Evolutionary conservation across 2,888 invertebrate genomes (phyloP), one percentile per base, ranked within the genome.

Genomic region (Tenthredo scrophulariae): DNA sequence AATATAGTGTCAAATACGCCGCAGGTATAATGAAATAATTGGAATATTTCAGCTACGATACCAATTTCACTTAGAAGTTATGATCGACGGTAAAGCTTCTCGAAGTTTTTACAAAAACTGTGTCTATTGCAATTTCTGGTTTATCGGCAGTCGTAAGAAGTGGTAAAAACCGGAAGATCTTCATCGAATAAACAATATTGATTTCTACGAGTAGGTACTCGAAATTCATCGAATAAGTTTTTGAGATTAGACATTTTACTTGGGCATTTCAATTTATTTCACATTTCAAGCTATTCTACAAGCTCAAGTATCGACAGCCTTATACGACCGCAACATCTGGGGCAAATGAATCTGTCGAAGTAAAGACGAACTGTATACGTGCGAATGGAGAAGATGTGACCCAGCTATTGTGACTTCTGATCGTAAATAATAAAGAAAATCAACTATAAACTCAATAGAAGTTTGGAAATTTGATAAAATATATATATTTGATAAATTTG

Each of bases 271-370:
- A 67, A 67, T 33, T 15, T 29, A 67, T 67, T 67, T 29, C 18
- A 67, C 26, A 67, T 67, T 67, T 67, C 67, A 33, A 67, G 67
- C 9, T 13, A 33, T 33, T 67, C 33, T 29, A 13, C 13, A 33
- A 33, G 33, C 18, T 67, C 67, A 33, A 67, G 18, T 67, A 67
- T 67, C 67, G 67, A 67, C 67, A 67, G 67, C 67, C 18, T 67
- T 33, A 46, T 46, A 33, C 67, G 18, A 67, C 67, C 33, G 67
- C 33, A 67, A 67, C 67, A 67, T 67, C 67, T 67, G 67, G 33
- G 67, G 33, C 67, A 67, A 67, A 67, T 67, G 67, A 67, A 67
- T 67, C 67, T 67, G 67, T 67, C 67, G 33, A 67, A 33, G 67
- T 67, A 67, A 67, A 33, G 15, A 67, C 33, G 67, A 33, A 33